Conservation (phyloP, 92 coral and sea anemone genomes). For the Zoanthus gigantus region DNA sequence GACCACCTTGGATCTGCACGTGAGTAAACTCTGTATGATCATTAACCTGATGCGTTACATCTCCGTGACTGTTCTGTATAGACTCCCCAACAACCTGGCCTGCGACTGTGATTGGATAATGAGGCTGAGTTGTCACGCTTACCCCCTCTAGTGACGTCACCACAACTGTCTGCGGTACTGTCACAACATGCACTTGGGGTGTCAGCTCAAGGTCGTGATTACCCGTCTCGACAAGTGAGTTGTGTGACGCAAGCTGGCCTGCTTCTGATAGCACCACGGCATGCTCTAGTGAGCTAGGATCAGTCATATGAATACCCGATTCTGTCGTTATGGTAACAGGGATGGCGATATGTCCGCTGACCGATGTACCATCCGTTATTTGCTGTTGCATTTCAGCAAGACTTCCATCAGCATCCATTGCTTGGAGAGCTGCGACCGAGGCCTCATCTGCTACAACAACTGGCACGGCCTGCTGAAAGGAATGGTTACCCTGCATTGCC, state of each 20-base stretch:
- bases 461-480: constrained; percentile 86
- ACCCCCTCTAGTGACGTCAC: constrained; percentile 87
- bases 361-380: constrained; percentile 83
- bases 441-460: constrained; percentile 97
- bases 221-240: constrained; percentile 70
- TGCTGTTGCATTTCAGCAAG: constrained; percentile 95
- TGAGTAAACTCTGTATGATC: constrained; percentile 20
- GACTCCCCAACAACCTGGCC: constrained; percentile 30
- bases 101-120: constrained; percentile 28
- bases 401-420: constrained; percentile 81
- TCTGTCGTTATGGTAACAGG: constrained; percentile 99
- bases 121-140: constrained; percentile 63
- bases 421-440: constrained; percentile 99
- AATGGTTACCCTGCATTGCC: constrained; percentile 81
- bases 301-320: constrained; percentile 87
- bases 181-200: constrained; percentile 72
- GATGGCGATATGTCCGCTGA: constrained; percentile 92
- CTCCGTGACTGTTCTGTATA: constrained; percentile 18
- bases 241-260: constrained; percentile 60
- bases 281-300: constrained; percentile 74
- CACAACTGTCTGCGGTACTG: constrained; percentile 86
- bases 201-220: constrained; percentile 83
- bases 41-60: constrained; percentile 15
- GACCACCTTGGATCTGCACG: constrained; percentile 41
- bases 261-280: constrained; percentile 77